These are phyloP conservation scores for Tridacna crocea DNA, from an alignment of 2,888 invertebrate genomes.

Conservation along the genomic window DNA sequence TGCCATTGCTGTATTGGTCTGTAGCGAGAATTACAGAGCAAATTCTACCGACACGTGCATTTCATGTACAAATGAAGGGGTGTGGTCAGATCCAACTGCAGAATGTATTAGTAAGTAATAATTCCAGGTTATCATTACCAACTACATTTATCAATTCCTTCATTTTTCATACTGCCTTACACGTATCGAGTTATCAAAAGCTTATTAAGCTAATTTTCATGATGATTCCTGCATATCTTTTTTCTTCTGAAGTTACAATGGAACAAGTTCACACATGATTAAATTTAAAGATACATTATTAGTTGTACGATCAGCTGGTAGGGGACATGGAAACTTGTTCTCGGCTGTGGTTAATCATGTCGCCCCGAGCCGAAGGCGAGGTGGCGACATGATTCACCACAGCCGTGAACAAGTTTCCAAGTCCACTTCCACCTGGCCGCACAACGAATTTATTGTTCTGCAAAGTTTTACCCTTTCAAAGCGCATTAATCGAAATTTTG, in stretches of 20 bases:
- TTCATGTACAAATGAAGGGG: not conserved
- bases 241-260: not conserved
- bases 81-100: not conserved
- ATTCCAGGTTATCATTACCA: not conserved
- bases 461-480: too few relatives aligned
- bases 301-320: too few relatives aligned
- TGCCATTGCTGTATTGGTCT: not conserved
- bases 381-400: too few relatives aligned
- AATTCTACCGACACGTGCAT: not conserved
- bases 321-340: too few relatives aligned
- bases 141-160: not conserved
- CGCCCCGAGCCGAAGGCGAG: too few relatives aligned
- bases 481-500: too few relatives aligned
- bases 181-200: not conserved
- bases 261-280: not conserved
- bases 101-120: not conserved
- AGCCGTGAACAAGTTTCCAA: too few relatives aligned
- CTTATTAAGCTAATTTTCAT: not conserved
- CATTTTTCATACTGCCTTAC: not conserved
- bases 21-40: not conserved
- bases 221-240: not conserved
- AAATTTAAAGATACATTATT: not conserved
- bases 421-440: too few relatives aligned
- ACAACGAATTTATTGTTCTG: too few relatives aligned
- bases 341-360: too few relatives aligned